A percentile compares a stretch with the other conserved stretches of the same genome.
Conservation (phyloP, 1,140 invertebrate species). For the Zaprionus kolodkinae region DNA sequence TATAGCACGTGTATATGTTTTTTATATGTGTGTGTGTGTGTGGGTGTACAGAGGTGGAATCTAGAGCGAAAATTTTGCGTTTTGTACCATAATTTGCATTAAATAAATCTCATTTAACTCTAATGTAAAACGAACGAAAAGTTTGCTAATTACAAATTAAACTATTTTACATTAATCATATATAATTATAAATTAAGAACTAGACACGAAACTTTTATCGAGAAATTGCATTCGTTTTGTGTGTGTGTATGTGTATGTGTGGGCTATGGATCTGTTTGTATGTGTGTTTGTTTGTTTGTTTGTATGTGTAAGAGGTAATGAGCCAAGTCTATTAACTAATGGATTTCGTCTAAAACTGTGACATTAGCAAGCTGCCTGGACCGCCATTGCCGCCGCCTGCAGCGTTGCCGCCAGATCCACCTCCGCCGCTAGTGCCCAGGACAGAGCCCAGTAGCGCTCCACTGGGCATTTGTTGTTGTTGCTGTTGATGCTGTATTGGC, state of each 20-base stretch:
- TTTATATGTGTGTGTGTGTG: background rate
- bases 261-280: conserved; percentile 27
- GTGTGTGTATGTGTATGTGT: conserved; percentile 26
- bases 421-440: conserved; percentile 58
- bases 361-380: conserved; percentile 69
- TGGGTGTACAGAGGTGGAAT: conserved; percentile 45
- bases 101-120: conserved; percentile 77
- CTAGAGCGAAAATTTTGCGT: conserved; percentile 55
- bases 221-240: conserved; percentile 70
- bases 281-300: conserved; percentile 26
- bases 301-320: conserved; percentile 65
- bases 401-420: conserved; percentile 46
- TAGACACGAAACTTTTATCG: conserved; percentile 72
- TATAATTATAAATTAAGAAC: conserved; percentile 63
- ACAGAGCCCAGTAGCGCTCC: conserved; percentile 67
- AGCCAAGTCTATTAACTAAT: conserved; percentile 76
- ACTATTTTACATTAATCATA: conserved; percentile 73
- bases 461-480: conserved; percentile 71
- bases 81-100: conserved; percentile 75
- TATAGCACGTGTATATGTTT: conserved; percentile 1
- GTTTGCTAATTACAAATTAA: conserved; percentile 75
- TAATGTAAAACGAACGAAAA: conserved; percentile 61
- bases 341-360: conserved; percentile 74
- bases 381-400: conserved; percentile 46
- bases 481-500: conserved; percentile 63